A percentile compares a stretch with the other conserved stretches of the same genome.
Evolutionary conservation across 2,888 invertebrate genomes (phyloP).

Genomic region (Odontothrips loti): DNA sequence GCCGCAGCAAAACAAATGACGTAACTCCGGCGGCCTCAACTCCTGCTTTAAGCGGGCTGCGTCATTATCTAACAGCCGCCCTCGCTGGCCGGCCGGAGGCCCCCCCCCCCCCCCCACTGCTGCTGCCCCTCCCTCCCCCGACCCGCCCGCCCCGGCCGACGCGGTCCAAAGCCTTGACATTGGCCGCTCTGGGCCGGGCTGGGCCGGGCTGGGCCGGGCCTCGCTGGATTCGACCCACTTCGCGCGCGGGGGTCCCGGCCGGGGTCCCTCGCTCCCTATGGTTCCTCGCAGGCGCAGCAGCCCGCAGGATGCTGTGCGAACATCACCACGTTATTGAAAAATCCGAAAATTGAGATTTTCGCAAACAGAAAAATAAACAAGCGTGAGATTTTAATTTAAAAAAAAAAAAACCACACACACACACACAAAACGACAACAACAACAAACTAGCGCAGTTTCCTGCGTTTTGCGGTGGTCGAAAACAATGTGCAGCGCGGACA

Average conservation of each 20-base stretch:
- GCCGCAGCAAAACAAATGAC: conserved; percentile 24
- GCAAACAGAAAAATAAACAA: no score
- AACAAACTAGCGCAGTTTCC: no score
- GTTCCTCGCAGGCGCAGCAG: no score
- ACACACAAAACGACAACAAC: no score
- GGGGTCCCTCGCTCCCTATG: background rate
- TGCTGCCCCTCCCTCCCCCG: background rate
- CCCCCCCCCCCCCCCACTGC: background rate
- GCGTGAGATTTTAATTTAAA: no score
- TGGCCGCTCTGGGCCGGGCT: background rate
- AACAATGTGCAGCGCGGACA: no score
- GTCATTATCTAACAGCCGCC: background rate
- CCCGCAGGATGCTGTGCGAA: no score
- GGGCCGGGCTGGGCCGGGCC: background rate
- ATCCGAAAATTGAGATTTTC: no score
- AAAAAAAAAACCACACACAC: no score
- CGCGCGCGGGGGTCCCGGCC: background rate
- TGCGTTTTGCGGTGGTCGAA: no score
- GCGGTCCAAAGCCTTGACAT: background rate
- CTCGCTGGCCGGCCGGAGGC: background rate
- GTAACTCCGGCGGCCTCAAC: background rate
- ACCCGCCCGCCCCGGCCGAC: background rate
- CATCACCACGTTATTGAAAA: no score
- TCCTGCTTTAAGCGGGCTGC: background rate
- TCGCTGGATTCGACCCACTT: background rate